These are phyloP conservation scores for Hylomyscus alleni DNA, from an alignment of 2,797 vertebrate genomes.

Conservation along the genomic window DNA sequence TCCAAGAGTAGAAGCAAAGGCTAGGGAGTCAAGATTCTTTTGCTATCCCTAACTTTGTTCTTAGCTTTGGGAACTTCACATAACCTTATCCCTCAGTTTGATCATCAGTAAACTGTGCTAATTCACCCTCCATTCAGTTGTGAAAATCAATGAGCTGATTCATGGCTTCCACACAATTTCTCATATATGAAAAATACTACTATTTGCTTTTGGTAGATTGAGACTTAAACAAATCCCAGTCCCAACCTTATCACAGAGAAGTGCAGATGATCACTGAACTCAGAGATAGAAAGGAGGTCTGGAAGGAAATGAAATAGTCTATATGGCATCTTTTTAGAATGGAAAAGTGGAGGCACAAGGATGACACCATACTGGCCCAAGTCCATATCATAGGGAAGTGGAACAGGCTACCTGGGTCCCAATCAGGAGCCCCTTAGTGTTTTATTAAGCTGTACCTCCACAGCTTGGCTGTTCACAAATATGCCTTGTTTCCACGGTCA, in stretches of 20 bases:
- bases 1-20: neutral
- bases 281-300: neutral
- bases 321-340: neutral
- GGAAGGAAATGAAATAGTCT: neutral
- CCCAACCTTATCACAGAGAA: neutral
- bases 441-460: neutral
- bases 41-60: neutral
- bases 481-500: neutral
- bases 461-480: neutral
- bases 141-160: constrained; percentile 18
- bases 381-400: fast-evolving
- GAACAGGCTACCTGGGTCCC: neutral
- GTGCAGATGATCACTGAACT: neutral
- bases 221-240: neutral
- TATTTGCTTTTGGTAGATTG: neutral
- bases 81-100: constrained; percentile 28
- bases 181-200: neutral
- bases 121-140: neutral
- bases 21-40: neutral
- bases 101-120: neutral
- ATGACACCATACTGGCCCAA: neutral
- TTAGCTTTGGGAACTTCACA: neutral
- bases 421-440: neutral
- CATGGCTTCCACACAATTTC: neutral
- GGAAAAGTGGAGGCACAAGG: neutral